These are phyloP conservation scores for Ichneumoninae sp. DNA, from an alignment of 2,888 invertebrate genomes.

Conservation along the genomic window DNA sequence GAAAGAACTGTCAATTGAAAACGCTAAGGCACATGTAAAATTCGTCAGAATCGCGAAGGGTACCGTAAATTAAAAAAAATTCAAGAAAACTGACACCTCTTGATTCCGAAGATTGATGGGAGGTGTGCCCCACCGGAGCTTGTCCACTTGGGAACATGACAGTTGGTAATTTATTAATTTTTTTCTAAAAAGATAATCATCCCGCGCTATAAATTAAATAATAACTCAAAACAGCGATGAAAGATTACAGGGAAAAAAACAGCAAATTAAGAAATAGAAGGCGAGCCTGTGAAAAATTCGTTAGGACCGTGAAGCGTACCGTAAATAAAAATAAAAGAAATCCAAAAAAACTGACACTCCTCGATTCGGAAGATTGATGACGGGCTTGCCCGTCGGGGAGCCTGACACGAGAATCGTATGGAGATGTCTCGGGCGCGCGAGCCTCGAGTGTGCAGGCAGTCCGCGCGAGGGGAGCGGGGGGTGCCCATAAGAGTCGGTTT, in stretches of 20 bases:
- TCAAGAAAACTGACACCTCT: background rate
- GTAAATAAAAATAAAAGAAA: background rate
- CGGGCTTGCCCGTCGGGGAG: background rate
- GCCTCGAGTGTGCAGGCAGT: constrained; percentile 18
- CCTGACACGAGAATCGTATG: constrained; percentile 31
- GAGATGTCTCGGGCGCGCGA: constrained; percentile 44
- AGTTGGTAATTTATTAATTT: no score
- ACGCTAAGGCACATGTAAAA: background rate
- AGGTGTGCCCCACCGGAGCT: no score
- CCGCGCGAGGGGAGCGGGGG: constrained; percentile 2
- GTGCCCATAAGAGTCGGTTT: constrained; percentile 70
- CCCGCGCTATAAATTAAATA: no score
- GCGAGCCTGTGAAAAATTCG: background rate
- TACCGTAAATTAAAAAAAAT: background rate
- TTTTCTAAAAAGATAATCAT: no score
- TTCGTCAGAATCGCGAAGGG: background rate
- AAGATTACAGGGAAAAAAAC: no score
- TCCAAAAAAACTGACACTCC: constrained; percentile 11
- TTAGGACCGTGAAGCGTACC: background rate
- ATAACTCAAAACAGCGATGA: no score
- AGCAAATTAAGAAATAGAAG: background rate
- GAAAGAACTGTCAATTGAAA: background rate
- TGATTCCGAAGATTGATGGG: background rate
- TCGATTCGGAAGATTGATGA: constrained; percentile 41
- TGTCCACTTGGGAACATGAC: no score